A percentile compares a stretch with the other conserved stretches of the same genome.
Evolutionary conservation across 1,140 invertebrate genomes (phyloP).

Genomic region (Alviniconcha marisindica): DNA sequence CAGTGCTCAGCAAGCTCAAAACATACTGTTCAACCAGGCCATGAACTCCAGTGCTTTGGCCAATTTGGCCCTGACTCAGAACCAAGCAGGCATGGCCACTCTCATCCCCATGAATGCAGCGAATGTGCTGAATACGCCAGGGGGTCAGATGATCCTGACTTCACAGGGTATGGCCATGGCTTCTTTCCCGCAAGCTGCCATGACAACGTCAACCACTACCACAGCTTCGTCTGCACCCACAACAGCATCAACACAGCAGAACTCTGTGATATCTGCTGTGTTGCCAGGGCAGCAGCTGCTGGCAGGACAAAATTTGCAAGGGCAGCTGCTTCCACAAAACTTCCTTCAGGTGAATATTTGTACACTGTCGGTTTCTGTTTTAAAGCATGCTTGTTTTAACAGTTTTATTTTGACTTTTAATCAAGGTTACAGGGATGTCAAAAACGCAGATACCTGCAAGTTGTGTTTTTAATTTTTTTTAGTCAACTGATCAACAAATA

Average conservation of each 20-base stretch:
- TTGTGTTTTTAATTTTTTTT: too few species aligned
- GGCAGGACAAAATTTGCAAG: constrained; percentile 40
- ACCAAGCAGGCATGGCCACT: constrained; percentile 30
- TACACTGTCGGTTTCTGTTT: too few species aligned
- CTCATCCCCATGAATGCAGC: constrained; percentile 38
- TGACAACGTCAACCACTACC: constrained; percentile 80
- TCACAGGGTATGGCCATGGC: constrained; percentile 37
- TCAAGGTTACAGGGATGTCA: too few species aligned
- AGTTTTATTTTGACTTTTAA: too few species aligned
- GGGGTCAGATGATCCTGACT: constrained; percentile 44
- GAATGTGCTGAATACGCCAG: constrained; percentile 48
- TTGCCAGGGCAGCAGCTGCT: constrained; percentile 49
- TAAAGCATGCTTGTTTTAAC: too few species aligned
- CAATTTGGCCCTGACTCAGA: constrained; percentile 39
- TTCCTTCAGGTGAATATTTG: constrained; percentile 59
- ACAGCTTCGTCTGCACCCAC: constrained; percentile 70
- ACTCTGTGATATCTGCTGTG: constrained; percentile 48
- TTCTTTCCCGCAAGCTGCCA: constrained; percentile 48
- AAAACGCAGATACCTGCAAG: too few species aligned
- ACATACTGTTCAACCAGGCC: constrained; percentile 30
- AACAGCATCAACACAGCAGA: constrained; percentile 71
- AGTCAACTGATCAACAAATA: too few species aligned
- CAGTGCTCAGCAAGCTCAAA: constrained; percentile 32
- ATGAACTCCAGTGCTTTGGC: constrained; percentile 20
- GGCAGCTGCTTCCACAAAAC: constrained; percentile 51